Percentiles rank a stretch among this genome's conserved stretches.
Conservation (phyloP, 2,888 invertebrate species). For the Rotaria macrura region DNA sequence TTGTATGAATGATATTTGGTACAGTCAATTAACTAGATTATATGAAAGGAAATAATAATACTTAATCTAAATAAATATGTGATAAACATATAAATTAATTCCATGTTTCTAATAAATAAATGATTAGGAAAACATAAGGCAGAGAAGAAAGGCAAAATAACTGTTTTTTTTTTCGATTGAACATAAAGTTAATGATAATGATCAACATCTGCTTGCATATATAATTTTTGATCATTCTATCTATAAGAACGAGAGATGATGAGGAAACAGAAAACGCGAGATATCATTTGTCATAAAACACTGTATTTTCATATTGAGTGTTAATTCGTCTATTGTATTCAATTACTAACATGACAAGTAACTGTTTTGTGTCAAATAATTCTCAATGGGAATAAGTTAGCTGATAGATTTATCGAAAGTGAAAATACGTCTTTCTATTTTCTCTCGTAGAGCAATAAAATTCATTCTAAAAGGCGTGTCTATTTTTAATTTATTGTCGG, state of each 20-base stretch:
- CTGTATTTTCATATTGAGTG: neutral
- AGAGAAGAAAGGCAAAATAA: neutral
- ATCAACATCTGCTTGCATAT: conserved; percentile 8
- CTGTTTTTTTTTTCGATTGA: neutral
- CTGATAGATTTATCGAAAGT: neutral
- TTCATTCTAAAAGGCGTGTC: neutral
- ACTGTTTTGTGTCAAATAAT: neutral
- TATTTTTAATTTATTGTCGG: neutral
- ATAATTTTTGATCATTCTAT: neutral
- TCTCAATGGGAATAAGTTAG: neutral
- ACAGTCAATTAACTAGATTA: too few relatives aligned
- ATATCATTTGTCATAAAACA: neutral
- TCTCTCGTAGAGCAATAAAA: neutral
- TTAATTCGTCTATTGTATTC: neutral
- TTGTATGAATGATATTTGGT: too few relatives aligned
- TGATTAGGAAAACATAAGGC: neutral
- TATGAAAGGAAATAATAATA: too few relatives aligned
- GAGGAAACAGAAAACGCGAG: neutral
- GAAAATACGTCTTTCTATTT: neutral
- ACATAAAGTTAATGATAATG: neutral
- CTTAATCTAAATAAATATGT: too few relatives aligned
- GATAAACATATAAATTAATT: too few relatives aligned
- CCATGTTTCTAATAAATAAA: neutral
- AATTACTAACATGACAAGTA: conserved; percentile 3
- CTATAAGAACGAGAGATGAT: neutral